A percentile compares a stretch with the other conserved stretches of the same genome.
These are phyloP conservation scores for Triplophysa bombifrons DNA, from an alignment of 2,797 vertebrate genomes.

Conservation along the genomic window DNA sequence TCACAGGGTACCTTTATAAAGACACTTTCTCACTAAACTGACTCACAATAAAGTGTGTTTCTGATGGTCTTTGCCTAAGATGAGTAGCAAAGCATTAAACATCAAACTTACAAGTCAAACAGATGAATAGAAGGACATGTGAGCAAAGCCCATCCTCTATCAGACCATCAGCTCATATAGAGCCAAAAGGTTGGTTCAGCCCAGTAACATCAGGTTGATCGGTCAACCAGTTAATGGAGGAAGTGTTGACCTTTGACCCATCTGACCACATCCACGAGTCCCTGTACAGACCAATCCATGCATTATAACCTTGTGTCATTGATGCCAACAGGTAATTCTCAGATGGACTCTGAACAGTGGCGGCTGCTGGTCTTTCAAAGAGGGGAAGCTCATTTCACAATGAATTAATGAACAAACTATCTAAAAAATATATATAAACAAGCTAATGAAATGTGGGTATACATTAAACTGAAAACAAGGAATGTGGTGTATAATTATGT, in stretches of 20 bases:
- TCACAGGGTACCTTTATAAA: no score
- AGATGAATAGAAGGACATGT: background rate
- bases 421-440: no score
- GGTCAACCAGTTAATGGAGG: background rate
- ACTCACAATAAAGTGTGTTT: no score
- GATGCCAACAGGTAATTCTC: background rate
- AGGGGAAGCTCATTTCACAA: no score
- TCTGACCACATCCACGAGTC: conserved; percentile 7
- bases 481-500: no score
- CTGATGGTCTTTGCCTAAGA: no score
- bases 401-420: no score
- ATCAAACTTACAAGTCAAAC: background rate
- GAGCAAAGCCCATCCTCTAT: background rate
- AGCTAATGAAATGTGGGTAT: no score
- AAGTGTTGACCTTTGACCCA: background rate
- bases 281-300: conserved; percentile 2
- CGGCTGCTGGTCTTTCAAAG: no score
- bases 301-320: background rate
- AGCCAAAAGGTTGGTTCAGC: background rate
- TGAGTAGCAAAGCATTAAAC: no score
- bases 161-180: background rate
- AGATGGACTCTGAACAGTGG: background rate
- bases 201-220: background rate
- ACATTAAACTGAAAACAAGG: no score
- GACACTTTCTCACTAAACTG: no score